Evolutionary conservation across 53 echinoderm and acorn worm species (phyloP).

Genomic region (Echinarachnius parma): DNA sequence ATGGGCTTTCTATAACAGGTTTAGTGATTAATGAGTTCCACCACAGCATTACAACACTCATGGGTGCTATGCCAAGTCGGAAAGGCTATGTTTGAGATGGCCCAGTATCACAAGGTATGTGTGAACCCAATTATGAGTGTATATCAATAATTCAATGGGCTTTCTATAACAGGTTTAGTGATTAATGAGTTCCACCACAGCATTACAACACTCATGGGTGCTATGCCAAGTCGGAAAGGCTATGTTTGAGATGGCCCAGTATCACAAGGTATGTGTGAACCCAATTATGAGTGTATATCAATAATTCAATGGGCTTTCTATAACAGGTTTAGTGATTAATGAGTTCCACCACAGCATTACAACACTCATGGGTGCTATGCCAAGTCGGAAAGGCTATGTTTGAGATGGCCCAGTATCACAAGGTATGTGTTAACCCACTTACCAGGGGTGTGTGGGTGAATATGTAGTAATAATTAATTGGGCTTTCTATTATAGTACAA

Average conservation of each 20-base stretch:
- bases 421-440: too few species aligned
- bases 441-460: too few species aligned
- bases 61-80: conserved; percentile 94
- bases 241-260: conserved; percentile 71
- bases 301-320: too few species aligned
- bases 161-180: too few species aligned
- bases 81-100: conserved; percentile 81
- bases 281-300: not conserved
- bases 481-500: too few species aligned
- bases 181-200: conserved; percentile 83
- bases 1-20: too few species aligned
- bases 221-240: conserved; percentile 80
- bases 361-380: conserved; percentile 79
- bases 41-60: conserved; percentile 94
- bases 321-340: too few species aligned
- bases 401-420: conserved; percentile 77
- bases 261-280: too few species aligned
- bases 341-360: conserved; percentile 77
- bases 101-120: conserved; percentile 91
- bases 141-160: too few species aligned
- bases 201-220: conserved; percentile 97
- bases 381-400: conserved; percentile 76
- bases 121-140: too few species aligned
- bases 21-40: too few species aligned
- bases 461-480: too few species aligned